These are phyloP conservation scores for Osedax fenrisi DNA, from an alignment of 2,888 invertebrate genomes.

Conservation along the genomic window DNA sequence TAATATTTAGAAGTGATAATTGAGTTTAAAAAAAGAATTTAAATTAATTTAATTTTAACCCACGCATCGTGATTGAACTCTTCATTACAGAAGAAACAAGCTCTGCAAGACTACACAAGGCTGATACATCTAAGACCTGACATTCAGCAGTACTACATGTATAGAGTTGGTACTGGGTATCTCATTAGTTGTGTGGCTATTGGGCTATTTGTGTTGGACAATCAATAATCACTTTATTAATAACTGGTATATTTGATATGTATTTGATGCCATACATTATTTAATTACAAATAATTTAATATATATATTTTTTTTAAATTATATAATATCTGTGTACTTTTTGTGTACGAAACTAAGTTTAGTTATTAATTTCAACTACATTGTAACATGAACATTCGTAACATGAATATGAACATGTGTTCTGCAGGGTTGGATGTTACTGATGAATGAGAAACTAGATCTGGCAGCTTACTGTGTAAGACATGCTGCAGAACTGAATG, in stretches of 20 bases:
- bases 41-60: too few species aligned
- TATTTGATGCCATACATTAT: not conserved
- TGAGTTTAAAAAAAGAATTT: too few species aligned
- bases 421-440: slow-evolving; percentile 49
- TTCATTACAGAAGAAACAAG: slow-evolving; percentile 41
- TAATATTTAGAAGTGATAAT: too few species aligned
- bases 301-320: too few species aligned
- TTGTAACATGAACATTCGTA: too few species aligned
- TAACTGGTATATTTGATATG: not conserved
- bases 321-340: too few species aligned
- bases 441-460: slow-evolving; percentile 47
- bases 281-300: too few species aligned
- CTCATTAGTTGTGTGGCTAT: not conserved
- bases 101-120: slow-evolving; percentile 47
- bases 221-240: not conserved
- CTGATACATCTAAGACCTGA: slow-evolving; percentile 49
- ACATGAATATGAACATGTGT: too few species aligned
- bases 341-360: too few species aligned
- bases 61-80: not conserved
- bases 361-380: too few species aligned
- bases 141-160: slow-evolving; percentile 48
- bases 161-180: slow-evolving; percentile 45
- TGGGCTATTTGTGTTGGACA: too few species aligned
- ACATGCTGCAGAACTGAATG: slow-evolving; percentile 42
- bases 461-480: slow-evolving; percentile 50